Conservation (phyloP, 2,113 vertebrate species). For the Charina bottae region DNA sequence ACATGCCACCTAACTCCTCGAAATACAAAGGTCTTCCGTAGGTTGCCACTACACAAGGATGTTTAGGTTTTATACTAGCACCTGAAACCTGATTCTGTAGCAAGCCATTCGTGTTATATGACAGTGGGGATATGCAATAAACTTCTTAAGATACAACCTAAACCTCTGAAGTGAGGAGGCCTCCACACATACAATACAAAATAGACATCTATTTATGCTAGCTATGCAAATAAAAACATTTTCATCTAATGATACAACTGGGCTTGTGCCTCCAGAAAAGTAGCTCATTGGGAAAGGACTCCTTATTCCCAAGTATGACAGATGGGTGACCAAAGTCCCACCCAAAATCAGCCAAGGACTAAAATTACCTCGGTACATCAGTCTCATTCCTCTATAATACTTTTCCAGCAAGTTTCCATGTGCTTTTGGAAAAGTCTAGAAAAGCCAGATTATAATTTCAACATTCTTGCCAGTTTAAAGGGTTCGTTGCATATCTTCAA, state of each 20-base stretch:
- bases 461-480: neutral
- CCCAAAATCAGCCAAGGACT: neutral
- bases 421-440: no score
- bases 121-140: no score
- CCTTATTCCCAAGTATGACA: neutral
- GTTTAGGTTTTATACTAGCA: no score
- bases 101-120: no score
- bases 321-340: neutral
- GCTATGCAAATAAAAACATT: neutral
- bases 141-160: no score
- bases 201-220: neutral
- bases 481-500: neutral
- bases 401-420: neutral
- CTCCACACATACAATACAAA: neutral
- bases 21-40: no score
- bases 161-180: no score
- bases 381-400: neutral
- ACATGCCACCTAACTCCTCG: no score
- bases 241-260: neutral
- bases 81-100: no score
- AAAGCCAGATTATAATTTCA: neutral
- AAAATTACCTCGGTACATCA: neutral
- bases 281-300: neutral
- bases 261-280: neutral
- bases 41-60: no score